Evolutionary conservation across 2,888 invertebrate genomes (phyloP).

Genomic region (Harpalus rubripes): DNA sequence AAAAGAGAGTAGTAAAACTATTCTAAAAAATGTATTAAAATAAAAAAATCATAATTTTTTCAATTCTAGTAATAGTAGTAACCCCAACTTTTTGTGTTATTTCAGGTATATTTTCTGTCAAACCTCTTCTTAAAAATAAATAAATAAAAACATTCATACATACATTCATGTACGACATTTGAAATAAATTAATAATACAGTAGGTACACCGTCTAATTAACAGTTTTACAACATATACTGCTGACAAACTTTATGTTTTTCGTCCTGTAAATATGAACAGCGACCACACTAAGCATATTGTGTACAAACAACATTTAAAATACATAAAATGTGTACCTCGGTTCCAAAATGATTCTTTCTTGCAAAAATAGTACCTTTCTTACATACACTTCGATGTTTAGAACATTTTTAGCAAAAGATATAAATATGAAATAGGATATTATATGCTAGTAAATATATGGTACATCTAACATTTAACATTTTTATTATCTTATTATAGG

Average conservation of each 20-base stretch:
- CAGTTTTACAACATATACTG: constrained; percentile 48
- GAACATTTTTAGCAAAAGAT: constrained; percentile 35
- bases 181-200: constrained; percentile 47
- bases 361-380: constrained; percentile 17
- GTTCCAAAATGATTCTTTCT: not conserved
- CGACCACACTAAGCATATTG: constrained; percentile 54
- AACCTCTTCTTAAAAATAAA: not conserved
- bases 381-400: constrained; percentile 12
- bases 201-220: constrained; percentile 36
- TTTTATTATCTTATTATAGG: constrained; percentile 2
- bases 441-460: constrained; percentile 26
- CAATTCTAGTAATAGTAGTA: not conserved
- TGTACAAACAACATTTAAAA: constrained; percentile 43
- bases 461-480: constrained; percentile 34
- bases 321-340: constrained; percentile 29
- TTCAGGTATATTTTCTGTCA: not conserved
- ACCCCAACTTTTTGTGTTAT: not conserved
- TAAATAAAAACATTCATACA: constrained; percentile 17
- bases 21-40: too few species aligned
- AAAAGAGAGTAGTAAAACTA: too few species aligned
- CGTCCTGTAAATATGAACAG: constrained; percentile 10
- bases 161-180: constrained; percentile 42
- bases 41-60: not conserved
- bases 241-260: not conserved
- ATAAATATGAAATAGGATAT: constrained; percentile 37